Conservation (phyloP, 2,888 invertebrate genomes). For the Tenthredo notha region DNA sequence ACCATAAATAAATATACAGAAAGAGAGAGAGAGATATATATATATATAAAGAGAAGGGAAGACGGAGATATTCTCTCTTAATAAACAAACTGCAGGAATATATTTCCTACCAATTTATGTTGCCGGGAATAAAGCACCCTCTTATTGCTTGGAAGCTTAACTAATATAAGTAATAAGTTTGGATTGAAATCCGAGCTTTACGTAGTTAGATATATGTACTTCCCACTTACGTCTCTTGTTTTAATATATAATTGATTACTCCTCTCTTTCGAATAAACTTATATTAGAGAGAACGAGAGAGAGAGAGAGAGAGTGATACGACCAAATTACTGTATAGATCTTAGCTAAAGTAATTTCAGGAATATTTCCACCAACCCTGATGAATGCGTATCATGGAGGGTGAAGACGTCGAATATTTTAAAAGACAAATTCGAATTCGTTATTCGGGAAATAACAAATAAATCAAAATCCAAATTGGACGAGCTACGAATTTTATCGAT, state of each 20-base stretch:
- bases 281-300: not conserved
- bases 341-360: not conserved
- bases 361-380: not conserved
- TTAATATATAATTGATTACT: constrained; percentile 12
- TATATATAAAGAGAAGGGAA: no score
- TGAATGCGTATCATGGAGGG: not conserved
- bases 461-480: not conserved
- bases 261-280: not conserved
- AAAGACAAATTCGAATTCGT: not conserved
- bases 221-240: not conserved
- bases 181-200: not conserved
- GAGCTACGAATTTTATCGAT: not conserved
- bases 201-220: no score
- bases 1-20: not conserved
- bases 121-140: not conserved
- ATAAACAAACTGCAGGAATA: not conserved
- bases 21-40: not conserved
- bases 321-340: constrained; percentile 1
- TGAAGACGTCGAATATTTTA: not conserved
- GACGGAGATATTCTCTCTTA: not conserved
- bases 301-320: not conserved
- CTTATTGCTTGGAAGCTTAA: not conserved
- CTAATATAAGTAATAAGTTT: constrained; percentile 14
- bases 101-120: not conserved
- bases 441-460: not conserved